Evolutionary conservation across 2,797 vertebrate species (phyloP).

Genomic region (Catharus ustulatus): DNA sequence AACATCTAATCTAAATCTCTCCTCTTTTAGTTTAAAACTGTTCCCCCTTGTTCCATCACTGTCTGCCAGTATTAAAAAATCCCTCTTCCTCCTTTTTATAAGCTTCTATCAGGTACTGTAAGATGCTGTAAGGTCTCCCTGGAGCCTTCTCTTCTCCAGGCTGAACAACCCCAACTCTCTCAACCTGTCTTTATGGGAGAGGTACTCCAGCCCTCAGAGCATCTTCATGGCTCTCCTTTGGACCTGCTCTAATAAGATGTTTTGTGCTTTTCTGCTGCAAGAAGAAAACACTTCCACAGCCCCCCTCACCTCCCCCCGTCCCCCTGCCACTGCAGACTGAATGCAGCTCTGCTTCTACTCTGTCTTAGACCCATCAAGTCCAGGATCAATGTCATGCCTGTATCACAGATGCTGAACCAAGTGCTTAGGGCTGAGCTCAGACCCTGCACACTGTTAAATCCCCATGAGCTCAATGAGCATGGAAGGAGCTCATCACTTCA

Average conservation of each 20-base stretch:
- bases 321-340: background rate
- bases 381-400: background rate
- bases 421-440: background rate
- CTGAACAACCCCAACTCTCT: background rate
- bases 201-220: background rate
- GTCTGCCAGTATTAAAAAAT: background rate
- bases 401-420: background rate
- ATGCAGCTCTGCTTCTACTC: background rate
- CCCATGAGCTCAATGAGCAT: rapidly evolving
- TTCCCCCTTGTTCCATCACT: background rate
- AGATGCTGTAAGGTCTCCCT: background rate
- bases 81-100: background rate
- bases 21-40: background rate
- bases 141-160: background rate
- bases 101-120: background rate
- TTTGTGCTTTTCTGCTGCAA: background rate
- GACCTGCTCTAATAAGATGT: background rate
- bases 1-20: background rate
- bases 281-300: background rate
- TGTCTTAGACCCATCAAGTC: background rate
- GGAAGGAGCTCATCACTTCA: background rate
- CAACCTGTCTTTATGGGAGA: background rate
- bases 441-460: background rate
- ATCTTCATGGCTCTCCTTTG: background rate
- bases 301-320: background rate